Evolutionary conservation across 2,888 invertebrate genomes (phyloP), one percentile per base, ranked within the genome.

Genomic region (Peribatodes rhomboidaria): DNA sequence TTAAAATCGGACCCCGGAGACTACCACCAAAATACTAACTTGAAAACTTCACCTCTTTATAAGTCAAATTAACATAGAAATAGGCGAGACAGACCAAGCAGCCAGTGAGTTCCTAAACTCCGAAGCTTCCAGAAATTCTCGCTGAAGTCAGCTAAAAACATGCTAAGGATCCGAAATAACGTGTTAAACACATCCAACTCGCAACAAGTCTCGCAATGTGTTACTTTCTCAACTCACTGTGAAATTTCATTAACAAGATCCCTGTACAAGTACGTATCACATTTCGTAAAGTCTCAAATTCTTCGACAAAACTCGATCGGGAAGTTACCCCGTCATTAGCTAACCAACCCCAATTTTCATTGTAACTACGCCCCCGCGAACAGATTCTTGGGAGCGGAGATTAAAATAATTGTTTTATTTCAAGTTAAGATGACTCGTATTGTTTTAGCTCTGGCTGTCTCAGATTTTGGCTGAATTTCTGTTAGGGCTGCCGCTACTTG

Each of bases 271-370:
- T 41, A 35, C 35, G 46, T 57, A 47, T 47, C 46, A 37, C 31
- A 58, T 50, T 35, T 35, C 50, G 14, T 22, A 9, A 31, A 14
- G 47, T 46, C 47, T 49, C 31, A 31, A 60, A 57, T 57, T 63
- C 56, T 22, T n/a, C 46, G 44, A 22, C n/a, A 37, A 50, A 63
- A 64, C 53, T 64, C 59, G 62, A 63, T 57, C 33, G 52, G 53
- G 42, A 61, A 61, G 61, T 56, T 61, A 55, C 49, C 41, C 50
- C 14, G 67, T 68, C 71, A 69, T 68, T 66, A 71, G 67, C 65
- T 33, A 64, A 62, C 65, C 65, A 53, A 71, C 66, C 65, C 56
- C 67, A 67, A 72, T 72, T 67, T 72, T 58, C 69, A 67, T 68
- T 63, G 63, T 70, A 64, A 69, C 39, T 54, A 47, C 64, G 49